Conservation (phyloP, 2,113 vertebrate genomes). For the Oreochromis niloticus region DNA sequence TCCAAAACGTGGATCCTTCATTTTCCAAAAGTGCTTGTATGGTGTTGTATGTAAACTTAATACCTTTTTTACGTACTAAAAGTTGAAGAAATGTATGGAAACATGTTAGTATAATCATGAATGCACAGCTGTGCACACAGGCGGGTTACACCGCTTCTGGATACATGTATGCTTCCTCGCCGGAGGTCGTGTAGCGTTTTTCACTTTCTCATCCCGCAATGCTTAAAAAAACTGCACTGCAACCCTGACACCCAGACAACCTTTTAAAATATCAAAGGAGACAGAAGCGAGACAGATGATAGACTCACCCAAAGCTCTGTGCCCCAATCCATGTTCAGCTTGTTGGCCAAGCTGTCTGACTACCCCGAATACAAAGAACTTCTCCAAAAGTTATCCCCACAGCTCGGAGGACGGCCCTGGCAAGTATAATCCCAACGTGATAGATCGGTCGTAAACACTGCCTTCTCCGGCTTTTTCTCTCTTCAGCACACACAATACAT, state of each 20-base stretch:
- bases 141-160: not conserved
- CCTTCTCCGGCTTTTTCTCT: not conserved
- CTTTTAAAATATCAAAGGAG: not conserved
- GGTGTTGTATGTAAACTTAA: not conserved
- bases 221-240: not conserved
- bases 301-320: conserved; percentile 78
- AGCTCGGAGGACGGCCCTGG: conserved; percentile 29
- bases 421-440: conserved; percentile 26
- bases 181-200: not conserved
- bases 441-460: not conserved
- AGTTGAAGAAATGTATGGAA: not conserved
- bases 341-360: conserved; percentile 33
- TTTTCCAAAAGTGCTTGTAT: not conserved
- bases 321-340: conserved; percentile 77
- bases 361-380: conserved; percentile 68
- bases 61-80: not conserved
- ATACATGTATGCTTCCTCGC: not conserved
- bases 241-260: not conserved
- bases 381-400: conserved; percentile 69
- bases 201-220: not conserved
- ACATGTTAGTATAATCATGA: not conserved
- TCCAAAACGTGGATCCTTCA: not conserved
- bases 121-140: not conserved
- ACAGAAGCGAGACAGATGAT: not conserved
- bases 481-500: not conserved